Percentiles rank a stretch among this genome's conserved stretches.
Evolutionary conservation across 2,113 vertebrate genomes (phyloP).

Genomic region (Epinephelus moara): DNA sequence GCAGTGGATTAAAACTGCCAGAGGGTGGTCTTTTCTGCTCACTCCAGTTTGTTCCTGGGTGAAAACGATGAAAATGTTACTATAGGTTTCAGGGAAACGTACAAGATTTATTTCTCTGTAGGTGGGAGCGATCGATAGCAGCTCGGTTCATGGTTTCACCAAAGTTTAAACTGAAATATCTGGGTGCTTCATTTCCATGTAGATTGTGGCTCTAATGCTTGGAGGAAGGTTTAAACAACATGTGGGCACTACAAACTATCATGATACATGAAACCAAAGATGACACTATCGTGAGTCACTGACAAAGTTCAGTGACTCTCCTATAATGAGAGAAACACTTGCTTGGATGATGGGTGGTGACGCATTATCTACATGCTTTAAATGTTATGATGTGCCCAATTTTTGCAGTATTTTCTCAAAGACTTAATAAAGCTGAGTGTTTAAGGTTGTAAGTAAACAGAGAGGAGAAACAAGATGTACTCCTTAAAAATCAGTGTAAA

Average conservation of each 20-base stretch:
- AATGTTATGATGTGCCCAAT: neutral
- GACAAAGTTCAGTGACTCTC: neutral
- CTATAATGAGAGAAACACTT: neutral
- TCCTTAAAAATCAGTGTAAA: neutral
- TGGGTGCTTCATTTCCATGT: neutral
- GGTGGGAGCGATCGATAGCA: constrained; percentile 20
- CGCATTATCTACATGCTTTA: neutral
- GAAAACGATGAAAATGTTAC: constrained; percentile 21
- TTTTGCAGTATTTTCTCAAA: neutral
- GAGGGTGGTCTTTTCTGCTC: constrained; percentile 39
- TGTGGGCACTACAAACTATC: neutral
- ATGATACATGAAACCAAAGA: constrained; percentile 28
- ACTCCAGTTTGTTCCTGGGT: constrained; percentile 41
- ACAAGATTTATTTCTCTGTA: constrained; percentile 43
- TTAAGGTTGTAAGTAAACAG: neutral
- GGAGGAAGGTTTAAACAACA: neutral
- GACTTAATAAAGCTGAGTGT: neutral
- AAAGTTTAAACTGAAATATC: constrained; percentile 20
- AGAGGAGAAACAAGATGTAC: neutral
- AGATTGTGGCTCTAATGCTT: neutral
- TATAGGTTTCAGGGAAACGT: constrained; percentile 23
- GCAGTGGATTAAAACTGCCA: constrained; percentile 63
- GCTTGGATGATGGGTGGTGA: neutral
- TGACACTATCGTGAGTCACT: constrained; percentile 12
- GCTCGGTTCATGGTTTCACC: neutral